Conservation (phyloP, 2,797 vertebrate species). For the Lagorchestes hirsutus region DNA sequence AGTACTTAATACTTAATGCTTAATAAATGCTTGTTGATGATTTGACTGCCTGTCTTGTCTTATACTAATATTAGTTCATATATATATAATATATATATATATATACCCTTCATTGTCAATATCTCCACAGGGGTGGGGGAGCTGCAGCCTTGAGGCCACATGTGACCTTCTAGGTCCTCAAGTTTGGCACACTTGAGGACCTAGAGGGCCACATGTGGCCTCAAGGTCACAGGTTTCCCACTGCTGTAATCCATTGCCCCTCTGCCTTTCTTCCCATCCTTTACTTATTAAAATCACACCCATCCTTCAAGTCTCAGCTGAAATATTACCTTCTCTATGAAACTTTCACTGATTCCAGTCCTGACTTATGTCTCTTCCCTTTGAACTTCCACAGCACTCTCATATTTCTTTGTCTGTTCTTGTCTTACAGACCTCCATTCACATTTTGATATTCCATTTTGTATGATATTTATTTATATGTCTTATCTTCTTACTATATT, state of each 20-base stretch:
- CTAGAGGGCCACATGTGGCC: too few relatives aligned
- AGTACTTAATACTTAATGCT: too few relatives aligned
- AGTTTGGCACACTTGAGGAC: too few relatives aligned
- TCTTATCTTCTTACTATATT: background rate
- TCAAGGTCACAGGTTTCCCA: too few relatives aligned
- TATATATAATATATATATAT: background rate
- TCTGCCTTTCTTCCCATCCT: background rate
- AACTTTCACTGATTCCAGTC: background rate
- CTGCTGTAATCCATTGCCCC: background rate
- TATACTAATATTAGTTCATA: background rate
- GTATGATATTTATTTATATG: background rate
- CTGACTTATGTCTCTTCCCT: background rate
- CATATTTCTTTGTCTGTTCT: background rate
- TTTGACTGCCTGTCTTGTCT: background rate
- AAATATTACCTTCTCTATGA: background rate
- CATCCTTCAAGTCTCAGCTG: background rate
- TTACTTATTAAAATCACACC: background rate
- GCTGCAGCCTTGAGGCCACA: too few relatives aligned
- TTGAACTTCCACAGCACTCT: background rate
- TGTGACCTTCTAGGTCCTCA: too few relatives aligned
- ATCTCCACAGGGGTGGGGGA: background rate
- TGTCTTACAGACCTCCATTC: background rate
- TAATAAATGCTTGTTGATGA: background rate
- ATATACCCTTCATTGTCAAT: background rate
- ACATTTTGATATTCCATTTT: background rate